phyloP scores from a whole-genome alignment of 2,888 invertebrate species.

The Drosophila sordidapex region DNA sequence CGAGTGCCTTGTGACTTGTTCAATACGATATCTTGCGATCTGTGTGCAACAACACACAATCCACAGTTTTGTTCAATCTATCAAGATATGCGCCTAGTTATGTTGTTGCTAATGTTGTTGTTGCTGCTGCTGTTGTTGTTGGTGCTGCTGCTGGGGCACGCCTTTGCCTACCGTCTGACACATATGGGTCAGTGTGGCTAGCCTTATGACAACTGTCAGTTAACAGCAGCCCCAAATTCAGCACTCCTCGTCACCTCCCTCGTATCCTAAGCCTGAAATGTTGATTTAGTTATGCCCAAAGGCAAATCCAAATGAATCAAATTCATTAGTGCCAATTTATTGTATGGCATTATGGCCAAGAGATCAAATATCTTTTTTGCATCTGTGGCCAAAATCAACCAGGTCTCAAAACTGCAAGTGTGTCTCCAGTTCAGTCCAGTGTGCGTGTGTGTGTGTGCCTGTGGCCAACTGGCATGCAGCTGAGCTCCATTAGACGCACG shows the following conservation, averaged over 20 bases:
- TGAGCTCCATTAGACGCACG: slow-evolving; percentile 37
- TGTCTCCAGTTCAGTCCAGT: slow-evolving; percentile 4
- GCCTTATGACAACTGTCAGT: slow-evolving; percentile 59
- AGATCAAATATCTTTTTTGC: slow-evolving; percentile 50
- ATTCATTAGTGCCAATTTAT: slow-evolving; percentile 76
- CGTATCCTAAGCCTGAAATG: slow-evolving; percentile 4
- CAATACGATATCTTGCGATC: slow-evolving; percentile 22
- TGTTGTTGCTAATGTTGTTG: background rate
- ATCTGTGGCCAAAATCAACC: slow-evolving; percentile 20
- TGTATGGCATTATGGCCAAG: slow-evolving; percentile 48
- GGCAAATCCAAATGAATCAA: slow-evolving; percentile 76
- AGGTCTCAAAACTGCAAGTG: slow-evolving; percentile 22
- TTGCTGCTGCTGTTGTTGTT: background rate
- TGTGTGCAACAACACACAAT: slow-evolving; percentile 19
- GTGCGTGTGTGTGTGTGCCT: background rate
- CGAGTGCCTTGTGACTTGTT: slow-evolving; percentile 19
- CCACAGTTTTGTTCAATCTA: slow-evolving; percentile 19
- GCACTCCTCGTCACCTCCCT: background rate
- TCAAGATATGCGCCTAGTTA: slow-evolving; percentile 23
- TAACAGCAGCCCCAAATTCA: background rate
- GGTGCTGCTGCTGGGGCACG: slow-evolving; percentile 22
- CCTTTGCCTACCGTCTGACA: slow-evolving; percentile 54
- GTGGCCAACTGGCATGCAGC: slow-evolving; percentile 47
- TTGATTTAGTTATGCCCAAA: slow-evolving; percentile 71
- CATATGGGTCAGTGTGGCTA: slow-evolving; percentile 51